Evolutionary conservation across 2,113 vertebrate species (phyloP).

Genomic region (Chloropsis hardwickii): DNA sequence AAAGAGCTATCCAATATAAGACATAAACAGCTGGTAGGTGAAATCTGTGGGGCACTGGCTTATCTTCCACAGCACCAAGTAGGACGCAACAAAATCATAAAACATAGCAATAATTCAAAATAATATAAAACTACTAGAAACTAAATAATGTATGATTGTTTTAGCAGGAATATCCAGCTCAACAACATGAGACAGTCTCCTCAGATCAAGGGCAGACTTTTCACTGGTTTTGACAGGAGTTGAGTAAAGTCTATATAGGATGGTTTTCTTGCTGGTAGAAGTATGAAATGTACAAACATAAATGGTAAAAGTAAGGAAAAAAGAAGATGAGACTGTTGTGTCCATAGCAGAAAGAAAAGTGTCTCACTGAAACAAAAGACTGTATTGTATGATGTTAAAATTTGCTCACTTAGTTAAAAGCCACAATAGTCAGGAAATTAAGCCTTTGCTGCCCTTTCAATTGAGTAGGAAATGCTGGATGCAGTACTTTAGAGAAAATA

Average conservation of each 20-base stretch:
- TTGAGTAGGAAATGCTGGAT: background rate
- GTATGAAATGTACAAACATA: background rate
- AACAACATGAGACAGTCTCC: background rate
- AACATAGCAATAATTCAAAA: background rate
- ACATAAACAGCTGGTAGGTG: background rate
- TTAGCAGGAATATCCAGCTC: background rate
- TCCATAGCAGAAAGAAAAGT: background rate
- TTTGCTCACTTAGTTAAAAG: background rate
- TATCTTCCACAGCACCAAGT: background rate
- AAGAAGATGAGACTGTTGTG: background rate
- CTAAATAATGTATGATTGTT: background rate
- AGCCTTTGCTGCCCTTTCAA: background rate
- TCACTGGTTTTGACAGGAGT: background rate
- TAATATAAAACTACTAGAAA: background rate
- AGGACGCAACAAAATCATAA: accelerated
- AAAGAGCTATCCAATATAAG: background rate
- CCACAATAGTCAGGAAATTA: background rate
- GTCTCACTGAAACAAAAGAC: background rate
- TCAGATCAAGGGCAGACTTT: background rate
- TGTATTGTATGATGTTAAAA: background rate
- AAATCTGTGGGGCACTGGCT: background rate
- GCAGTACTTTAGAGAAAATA: background rate
- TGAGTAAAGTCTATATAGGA: background rate
- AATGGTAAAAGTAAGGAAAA: background rate
- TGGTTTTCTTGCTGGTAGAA: background rate